Base-by-base conservation (phyloP, 1,140 invertebrate genomes). In the Ephestia elutella region DNA sequence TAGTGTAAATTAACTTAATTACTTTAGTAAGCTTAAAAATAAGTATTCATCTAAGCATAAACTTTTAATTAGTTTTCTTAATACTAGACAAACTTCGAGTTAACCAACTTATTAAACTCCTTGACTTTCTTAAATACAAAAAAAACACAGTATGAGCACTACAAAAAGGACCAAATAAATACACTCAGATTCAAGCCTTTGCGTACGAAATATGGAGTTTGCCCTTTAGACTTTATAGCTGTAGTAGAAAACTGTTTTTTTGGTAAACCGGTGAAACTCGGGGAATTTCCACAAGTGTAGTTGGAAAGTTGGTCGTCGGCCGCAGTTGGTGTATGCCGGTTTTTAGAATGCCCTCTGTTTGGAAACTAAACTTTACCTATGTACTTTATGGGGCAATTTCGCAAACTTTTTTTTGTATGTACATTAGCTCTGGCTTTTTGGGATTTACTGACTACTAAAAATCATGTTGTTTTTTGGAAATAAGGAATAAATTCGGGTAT, bases 221-320 rank as follows among this genome's bases (percentile, higher is more conserved):
- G 61, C 28, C 44, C 62, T 64, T 38, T 59, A 65, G 63, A 63
- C 65, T 72, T 78, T 69, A 74, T 74, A 64, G 64, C 59, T 58
- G 56, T 67, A 82, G 73, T 76, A 66, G 60, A 59, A 57, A 62
- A 59, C 59, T 59, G 50, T 49, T 54, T 57, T 71, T 80, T 78
- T 80, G 71, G 69, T 60, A 56, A 8, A 66, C 73, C 69, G 71
- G 69, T 60, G 56, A 8, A 66, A 73, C 69, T 73, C 68, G 63
- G 63, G 25, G 56, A 78, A 79, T 79, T 75, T 77, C 79, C 72
- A 68, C 68, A 71, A 71, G 70, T 71, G 73, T 78, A 78, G 70
- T 80, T 73, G 60, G 58, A 62, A 78, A 83, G 70, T 83, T 78
- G 60, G 65, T 57, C 62, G 60, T 64, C 58, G 59, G 50, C 30